These are phyloP conservation scores for Casuarius casuarius DNA, from an alignment of 2,113 vertebrate species.

Conservation along the genomic window DNA sequence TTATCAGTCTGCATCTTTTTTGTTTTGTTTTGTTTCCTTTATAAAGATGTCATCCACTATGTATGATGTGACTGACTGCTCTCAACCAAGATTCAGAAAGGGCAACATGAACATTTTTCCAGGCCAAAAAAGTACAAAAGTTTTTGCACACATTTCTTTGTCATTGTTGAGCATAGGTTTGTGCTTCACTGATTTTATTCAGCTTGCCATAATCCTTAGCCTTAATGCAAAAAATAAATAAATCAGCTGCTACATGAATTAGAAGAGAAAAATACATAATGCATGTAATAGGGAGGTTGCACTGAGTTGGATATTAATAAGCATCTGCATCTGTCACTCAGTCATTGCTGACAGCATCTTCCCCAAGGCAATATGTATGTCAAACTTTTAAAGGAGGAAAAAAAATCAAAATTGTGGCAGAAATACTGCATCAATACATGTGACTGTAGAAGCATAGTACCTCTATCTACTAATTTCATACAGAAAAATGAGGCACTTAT, in stretches of 20 bases:
- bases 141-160: background rate
- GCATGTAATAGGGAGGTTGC: conserved; percentile 23
- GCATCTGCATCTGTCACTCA: conserved; percentile 48
- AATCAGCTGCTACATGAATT: conserved; percentile 11
- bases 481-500: background rate
- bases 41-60: background rate
- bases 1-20: background rate
- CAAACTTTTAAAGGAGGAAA: background rate
- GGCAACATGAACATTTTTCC: background rate
- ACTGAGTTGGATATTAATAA: conserved; percentile 28
- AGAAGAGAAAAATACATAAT: conserved; percentile 43
- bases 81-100: background rate
- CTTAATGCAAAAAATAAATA: conserved; percentile 37
- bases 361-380: background rate
- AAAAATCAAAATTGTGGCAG: background rate
- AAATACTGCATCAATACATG: background rate
- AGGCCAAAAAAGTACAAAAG: background rate
- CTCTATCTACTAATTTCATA: background rate
- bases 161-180: background rate
- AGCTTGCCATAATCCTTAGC: background rate
- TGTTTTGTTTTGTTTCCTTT: background rate
- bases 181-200: conserved; percentile 33
- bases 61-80: background rate
- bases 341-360: background rate
- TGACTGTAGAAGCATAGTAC: background rate